phyloP scores from a whole-genome alignment of 1,140 invertebrate species.

The Caenorhabditis brenneri region DNA sequence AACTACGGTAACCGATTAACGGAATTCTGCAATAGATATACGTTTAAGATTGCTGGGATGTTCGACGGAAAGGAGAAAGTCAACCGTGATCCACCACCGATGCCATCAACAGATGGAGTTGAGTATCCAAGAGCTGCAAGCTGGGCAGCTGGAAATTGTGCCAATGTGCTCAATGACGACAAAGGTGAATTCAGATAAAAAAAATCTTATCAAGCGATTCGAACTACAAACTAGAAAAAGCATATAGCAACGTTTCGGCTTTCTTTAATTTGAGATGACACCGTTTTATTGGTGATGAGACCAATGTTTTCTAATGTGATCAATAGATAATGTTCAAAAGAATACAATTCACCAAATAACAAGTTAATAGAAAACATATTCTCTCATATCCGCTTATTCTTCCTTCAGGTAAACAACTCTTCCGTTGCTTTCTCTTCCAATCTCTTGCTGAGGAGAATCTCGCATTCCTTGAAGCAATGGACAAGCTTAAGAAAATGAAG shows the following conservation, averaged over 20 bases:
- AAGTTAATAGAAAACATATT: neutral
- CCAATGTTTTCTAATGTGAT: no score
- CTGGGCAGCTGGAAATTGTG: slow-evolving; percentile 64
- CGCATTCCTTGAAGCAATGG: slow-evolving; percentile 66
- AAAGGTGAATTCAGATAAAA: no score
- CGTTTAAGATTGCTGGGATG: slow-evolving; percentile 27
- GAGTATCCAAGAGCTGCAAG: slow-evolving; percentile 68
- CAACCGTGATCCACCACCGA: slow-evolving; percentile 55
- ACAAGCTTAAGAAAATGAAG: slow-evolving; percentile 68
- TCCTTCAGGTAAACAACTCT: slow-evolving; percentile 61
- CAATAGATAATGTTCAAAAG: no score
- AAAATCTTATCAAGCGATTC: no score
- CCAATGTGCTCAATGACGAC: slow-evolving; percentile 65
- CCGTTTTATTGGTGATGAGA: no score
- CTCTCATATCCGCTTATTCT: neutral
- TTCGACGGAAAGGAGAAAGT: slow-evolving; percentile 24
- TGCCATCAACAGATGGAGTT: slow-evolving; percentile 66
- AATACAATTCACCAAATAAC: no score
- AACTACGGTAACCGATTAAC: no score
- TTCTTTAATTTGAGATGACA: no score
- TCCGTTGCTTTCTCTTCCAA: slow-evolving; percentile 67
- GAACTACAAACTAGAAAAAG: no score
- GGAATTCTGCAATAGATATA: no score
- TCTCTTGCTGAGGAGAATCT: slow-evolving; percentile 69
- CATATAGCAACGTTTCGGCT: no score